These are phyloP conservation scores for Cenopis cana DNA, from an alignment of 2,888 invertebrate species.

Conservation along the genomic window DNA sequence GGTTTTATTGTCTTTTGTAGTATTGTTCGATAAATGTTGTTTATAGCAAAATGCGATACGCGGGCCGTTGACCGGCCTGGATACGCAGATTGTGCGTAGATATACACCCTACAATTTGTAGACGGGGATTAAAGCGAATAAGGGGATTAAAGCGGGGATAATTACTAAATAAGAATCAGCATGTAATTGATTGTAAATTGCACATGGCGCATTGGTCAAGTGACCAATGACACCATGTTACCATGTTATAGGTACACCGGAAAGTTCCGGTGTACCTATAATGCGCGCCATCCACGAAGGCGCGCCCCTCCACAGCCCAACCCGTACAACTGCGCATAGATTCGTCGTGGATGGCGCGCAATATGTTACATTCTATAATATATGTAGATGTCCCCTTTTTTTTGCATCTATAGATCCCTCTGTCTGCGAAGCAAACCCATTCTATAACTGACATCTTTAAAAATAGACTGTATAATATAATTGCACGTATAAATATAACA, in stretches of 20 bases:
- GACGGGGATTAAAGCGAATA: conserved; percentile 61
- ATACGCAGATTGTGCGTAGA: conserved; percentile 63
- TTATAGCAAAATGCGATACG: conserved; percentile 80
- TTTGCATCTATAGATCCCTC: too few species aligned
- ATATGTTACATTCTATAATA: too few species aligned
- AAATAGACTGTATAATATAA: too few species aligned
- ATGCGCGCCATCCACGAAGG: too few species aligned
- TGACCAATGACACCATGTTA: too few species aligned
- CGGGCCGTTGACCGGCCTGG: conserved; percentile 71
- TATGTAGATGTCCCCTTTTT: too few species aligned
- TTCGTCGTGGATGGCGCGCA: too few species aligned
- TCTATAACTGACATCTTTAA: background rate
- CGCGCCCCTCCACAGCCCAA: too few species aligned
- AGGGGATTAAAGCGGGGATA: conserved; percentile 23
- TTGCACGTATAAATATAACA: background rate
- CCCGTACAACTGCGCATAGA: too few species aligned
- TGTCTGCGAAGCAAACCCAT: too few species aligned
- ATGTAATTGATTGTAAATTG: conserved; percentile 6
- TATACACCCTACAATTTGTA: conserved; percentile 61
- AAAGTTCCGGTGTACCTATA: background rate
- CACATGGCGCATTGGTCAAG: too few species aligned
- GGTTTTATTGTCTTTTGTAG: conserved; percentile 75
- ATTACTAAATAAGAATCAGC: conserved; percentile 25
- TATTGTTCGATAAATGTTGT: conserved; percentile 82
- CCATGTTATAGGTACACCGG: too few species aligned